Evolutionary conservation across 2,888 invertebrate genomes (phyloP), one percentile per base, ranked within the genome.

Genomic region (Lingula anatina): DNA sequence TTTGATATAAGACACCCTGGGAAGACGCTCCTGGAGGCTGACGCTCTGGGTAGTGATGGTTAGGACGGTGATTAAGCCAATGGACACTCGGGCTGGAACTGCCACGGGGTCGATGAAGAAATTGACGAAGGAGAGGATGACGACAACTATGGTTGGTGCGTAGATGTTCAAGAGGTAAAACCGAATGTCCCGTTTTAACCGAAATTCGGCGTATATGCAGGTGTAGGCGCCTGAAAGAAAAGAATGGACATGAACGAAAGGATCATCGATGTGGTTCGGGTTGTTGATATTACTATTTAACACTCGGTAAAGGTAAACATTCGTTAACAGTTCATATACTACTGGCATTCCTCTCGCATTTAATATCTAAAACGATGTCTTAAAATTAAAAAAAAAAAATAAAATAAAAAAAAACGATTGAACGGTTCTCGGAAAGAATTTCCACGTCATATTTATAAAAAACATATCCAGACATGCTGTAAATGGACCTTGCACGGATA

Each of bases 101-200:
- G 46, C 21, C 18, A 21, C 23, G 23, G 21, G n/a, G 49, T 71
- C 69, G 37, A 71, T 47, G 28, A 31, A 47, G 27, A 42, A 47
- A 25, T 21, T 35, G n/a, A 47, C 43, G 42, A 41, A 47, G 24
- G 47, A 47, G 21, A 47, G 24, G 21, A 47, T 36, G 26, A 47
- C 47, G n/a, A 47, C 35, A 3, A 47, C 24, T 15, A 23, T 35
- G 36, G 35, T 42, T 2, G 47, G 47, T 4, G 42, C 18, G n/a
- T 44, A 44, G 5, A 23, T 44, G 21, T 23, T 18, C 2, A 44
- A n/a, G 12, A 44, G 23, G 35, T 44, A 44, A 18, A 18, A 44
- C 23, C 27, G 20, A 24, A 21, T 43, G 3, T n/a, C 26, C 12
- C 43, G 27, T 43, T 43, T 12, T 21, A 43, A 24, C 12, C 27